Evolutionary conservation across 2,888 invertebrate genomes (phyloP).

Genomic region (Eurois occulta): DNA sequence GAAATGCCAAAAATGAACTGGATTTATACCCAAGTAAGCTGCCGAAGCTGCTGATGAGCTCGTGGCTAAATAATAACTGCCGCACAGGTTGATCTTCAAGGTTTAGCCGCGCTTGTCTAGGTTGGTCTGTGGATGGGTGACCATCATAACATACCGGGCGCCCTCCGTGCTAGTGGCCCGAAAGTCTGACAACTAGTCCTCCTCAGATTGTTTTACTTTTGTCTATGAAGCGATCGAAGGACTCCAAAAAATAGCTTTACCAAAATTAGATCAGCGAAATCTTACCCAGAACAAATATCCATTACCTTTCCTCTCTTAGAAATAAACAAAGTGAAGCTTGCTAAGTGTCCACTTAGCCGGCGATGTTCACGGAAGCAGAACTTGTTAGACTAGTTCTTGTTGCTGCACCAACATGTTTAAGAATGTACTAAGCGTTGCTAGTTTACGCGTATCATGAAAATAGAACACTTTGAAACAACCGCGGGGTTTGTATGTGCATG

Average conservation of each 20-base stretch:
- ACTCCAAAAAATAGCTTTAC: not conserved
- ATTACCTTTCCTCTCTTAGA: conserved; percentile 59
- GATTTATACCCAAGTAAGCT: no score
- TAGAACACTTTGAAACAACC: conserved; percentile 52
- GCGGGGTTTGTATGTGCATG: conserved; percentile 15
- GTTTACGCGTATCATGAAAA: conserved; percentile 66
- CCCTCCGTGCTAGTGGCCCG: no score
- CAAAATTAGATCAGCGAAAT: conserved; percentile 25
- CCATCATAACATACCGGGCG: no score
- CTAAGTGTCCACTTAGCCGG: conserved; percentile 75
- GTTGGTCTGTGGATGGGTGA: no score
- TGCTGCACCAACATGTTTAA: conserved; percentile 66
- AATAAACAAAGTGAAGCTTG: conserved; percentile 66
- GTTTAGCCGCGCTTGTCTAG: no score
- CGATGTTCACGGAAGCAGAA: conserved; percentile 81
- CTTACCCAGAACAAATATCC: conserved; percentile 40
- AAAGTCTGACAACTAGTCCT: no score
- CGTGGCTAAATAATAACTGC: no score
- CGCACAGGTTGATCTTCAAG: no score
- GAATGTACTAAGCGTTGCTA: conserved; percentile 67
- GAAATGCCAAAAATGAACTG: not conserved
- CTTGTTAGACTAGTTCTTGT: conserved; percentile 78
- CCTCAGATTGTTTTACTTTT: not conserved
- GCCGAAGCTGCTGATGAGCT: no score
- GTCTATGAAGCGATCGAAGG: not conserved